These are phyloP conservation scores for Solenopsis invicta DNA, from an alignment of 1,140 invertebrate species.

Conservation along the genomic window DNA sequence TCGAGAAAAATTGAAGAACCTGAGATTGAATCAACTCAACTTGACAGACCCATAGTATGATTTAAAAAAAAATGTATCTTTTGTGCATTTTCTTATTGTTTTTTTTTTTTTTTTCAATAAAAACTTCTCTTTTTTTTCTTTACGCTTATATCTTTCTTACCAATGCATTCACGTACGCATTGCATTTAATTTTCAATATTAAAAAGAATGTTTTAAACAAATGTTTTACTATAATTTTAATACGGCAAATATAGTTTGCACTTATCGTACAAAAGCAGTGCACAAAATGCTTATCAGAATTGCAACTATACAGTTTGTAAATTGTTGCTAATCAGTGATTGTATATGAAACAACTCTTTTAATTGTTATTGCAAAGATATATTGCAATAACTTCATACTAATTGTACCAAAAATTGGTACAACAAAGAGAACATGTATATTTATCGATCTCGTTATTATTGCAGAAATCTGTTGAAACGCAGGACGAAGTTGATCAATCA, in stretches of 20 bases:
- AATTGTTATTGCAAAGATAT: conserved; percentile 1
- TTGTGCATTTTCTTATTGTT: neutral
- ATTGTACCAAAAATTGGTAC: neutral
- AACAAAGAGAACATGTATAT: neutral
- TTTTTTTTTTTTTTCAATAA: neutral
- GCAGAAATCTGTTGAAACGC: conserved; percentile 12
- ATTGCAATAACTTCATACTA: neutral
- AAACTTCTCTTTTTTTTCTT: neutral
- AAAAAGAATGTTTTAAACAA: neutral
- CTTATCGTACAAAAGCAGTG: neutral
- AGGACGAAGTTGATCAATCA: conserved; percentile 71
- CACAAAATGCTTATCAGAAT: conserved; percentile 8
- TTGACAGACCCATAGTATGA: conserved; percentile 15
- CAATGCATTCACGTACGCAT: neutral
- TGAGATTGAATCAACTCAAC: neutral
- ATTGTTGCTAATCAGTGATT: neutral
- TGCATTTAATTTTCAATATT: neutral
- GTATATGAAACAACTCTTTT: neutral
- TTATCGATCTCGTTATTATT: conserved; percentile 4
- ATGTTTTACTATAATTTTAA: neutral
- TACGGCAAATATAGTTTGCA: neutral
- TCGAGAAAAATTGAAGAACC: neutral
- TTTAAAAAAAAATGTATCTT: neutral
- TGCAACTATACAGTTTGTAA: neutral
- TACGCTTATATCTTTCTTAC: neutral